Percentiles rank a stretch among this genome's conserved stretches.
These are phyloP conservation scores for Galeopterus variegatus DNA, from an alignment of 2,113 vertebrate species.

Conservation along the genomic window DNA sequence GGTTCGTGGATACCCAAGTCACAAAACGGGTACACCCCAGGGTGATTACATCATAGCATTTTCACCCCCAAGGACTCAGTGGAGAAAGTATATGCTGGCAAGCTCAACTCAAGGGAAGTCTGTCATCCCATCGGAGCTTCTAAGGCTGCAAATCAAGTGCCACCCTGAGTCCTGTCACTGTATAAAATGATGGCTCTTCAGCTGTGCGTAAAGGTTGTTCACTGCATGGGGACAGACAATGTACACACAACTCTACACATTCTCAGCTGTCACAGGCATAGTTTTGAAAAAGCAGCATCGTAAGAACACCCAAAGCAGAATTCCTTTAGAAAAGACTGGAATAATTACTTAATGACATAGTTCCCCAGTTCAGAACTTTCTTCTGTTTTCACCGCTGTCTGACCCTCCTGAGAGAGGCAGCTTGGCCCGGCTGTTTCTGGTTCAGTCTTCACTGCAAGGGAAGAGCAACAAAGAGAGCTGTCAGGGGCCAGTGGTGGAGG, in stretches of 20 bases:
- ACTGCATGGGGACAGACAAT: background rate
- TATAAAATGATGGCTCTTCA: background rate
- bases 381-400: constrained; percentile 94
- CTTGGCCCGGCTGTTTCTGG: constrained; percentile 90
- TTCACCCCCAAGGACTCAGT: background rate
- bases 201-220: background rate
- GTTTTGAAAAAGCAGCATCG: background rate
- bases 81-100: background rate
- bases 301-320: background rate
- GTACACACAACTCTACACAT: background rate
- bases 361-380: constrained; percentile 93
- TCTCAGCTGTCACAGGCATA: background rate
- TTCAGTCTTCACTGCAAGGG: constrained; percentile 96
- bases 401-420: constrained; percentile 87
- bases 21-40: background rate
- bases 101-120: background rate
- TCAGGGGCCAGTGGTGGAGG: background rate
- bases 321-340: constrained; percentile 55
- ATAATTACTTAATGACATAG: constrained; percentile 95
- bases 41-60: background rate
- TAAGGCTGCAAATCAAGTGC: background rate
- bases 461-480: constrained; percentile 73
- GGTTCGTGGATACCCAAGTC: too few species aligned
- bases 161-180: fast-evolving
- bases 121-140: background rate